Percentiles rank a stretch among this genome's conserved stretches.
Conservation (phyloP, 2,113 vertebrate genomes). For the Fulica atra region DNA sequence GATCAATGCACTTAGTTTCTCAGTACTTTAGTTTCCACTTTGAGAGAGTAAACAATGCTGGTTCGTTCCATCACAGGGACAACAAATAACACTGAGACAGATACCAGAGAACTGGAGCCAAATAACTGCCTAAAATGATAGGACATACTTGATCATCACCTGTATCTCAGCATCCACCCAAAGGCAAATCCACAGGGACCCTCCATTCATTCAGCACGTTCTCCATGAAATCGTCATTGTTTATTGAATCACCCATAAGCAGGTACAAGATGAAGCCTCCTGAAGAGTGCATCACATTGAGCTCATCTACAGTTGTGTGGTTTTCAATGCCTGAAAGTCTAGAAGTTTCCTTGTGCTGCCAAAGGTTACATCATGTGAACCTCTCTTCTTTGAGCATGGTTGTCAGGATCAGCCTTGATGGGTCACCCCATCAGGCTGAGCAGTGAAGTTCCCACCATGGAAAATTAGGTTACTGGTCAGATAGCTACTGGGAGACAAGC, state of each 20-base stretch:
- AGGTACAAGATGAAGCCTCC: background rate
- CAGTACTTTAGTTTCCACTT: background rate
- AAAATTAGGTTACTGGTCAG: background rate
- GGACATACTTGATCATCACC: no score
- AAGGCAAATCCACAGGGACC: background rate
- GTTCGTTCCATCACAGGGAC: background rate
- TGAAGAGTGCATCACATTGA: background rate
- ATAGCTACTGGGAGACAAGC: background rate
- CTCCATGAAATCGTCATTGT: background rate
- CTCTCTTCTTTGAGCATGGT: background rate
- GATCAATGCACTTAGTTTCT: background rate
- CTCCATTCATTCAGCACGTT: background rate
- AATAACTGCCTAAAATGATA: background rate
- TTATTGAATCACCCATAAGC: background rate
- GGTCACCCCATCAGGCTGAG: background rate
- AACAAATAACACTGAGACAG: background rate
- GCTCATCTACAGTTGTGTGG: background rate
- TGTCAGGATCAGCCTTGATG: background rate
- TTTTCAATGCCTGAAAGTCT: background rate
- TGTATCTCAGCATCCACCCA: background rate
- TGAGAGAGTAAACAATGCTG: background rate
- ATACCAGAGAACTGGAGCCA: background rate
- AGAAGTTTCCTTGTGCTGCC: background rate
- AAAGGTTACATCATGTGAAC: background rate
- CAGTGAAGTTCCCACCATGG: background rate